Base-by-base conservation (phyloP, 2,888 invertebrate genomes). In the Ecliptopera silaceata region DNA sequence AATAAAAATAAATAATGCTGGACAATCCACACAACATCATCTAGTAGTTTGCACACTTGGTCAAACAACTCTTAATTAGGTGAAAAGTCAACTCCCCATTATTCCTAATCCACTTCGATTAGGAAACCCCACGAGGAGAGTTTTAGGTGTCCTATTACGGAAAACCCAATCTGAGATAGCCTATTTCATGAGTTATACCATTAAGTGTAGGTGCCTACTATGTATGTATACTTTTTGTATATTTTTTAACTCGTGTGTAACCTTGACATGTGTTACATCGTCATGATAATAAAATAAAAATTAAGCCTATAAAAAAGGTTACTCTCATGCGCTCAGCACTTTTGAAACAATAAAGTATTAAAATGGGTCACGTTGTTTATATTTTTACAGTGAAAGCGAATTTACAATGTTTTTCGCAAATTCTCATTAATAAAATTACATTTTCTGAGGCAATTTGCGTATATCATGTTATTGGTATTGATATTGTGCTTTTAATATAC, bases 111-210 rank as follows among this genome's bases (percentile, higher is more conserved):
- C 66, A 32, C 43, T 58, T 63, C 66, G 70, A 71, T 75, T 72
- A 73, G 68, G 71, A 75, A 74, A 61, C 73, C 76, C 62, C 75
- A 73, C 60, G 58, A 67, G 57, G 68, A 66, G 63, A 61, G 50
- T 66, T 61, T 65, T 68, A 67, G 63, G 65, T 69, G 61, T 72
- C 66, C 66, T 55, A 67, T 72, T 72, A 71, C 69, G 41, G 50
- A 52, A 62, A 50, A 64, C 55, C n/a, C 53, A 64, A 65, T 60
- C 59, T 46, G 38, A 4, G 32, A 46, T 63, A 57, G 62, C 55
- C 22, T 12, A 12, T 2, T 22, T 20, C 13, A 17, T 4, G 26
- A 38, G 36, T 47, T 34, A 12, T 12, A 34, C 3, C 34, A 4
- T 13, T 6, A 13, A 34, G 26, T 26, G 26, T 26, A 22, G 1